Evolutionary conservation across 2,113 vertebrate genomes (phyloP).

Genomic region (Macaca fascicularis): DNA sequence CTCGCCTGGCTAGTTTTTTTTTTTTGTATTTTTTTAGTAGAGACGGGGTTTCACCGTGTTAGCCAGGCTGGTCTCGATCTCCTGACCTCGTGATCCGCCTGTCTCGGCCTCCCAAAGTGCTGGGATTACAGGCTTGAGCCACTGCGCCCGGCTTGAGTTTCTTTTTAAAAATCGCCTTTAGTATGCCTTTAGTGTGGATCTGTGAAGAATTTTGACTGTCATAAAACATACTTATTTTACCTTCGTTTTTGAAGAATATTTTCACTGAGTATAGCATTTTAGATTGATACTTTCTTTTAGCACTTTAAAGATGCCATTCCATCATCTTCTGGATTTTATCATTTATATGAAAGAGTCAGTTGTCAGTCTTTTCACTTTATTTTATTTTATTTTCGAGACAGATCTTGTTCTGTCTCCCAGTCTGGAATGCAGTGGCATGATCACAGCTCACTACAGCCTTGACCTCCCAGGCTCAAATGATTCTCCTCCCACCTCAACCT

Average conservation of each 20-base stretch:
- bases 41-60: too few relatives aligned
- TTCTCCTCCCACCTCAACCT: neutral
- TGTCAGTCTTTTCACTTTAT: neutral
- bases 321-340: conserved; percentile 13
- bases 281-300: neutral
- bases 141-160: neutral
- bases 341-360: neutral
- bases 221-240: neutral
- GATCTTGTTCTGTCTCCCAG: too few relatives aligned
- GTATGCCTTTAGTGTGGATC: neutral
- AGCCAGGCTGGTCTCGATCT: too few relatives aligned
- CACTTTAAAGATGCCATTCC: neutral
- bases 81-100: too few relatives aligned
- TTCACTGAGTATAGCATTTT: neutral
- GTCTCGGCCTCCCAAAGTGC: too few relatives aligned
- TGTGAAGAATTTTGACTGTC: neutral
- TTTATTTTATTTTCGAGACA: too few relatives aligned
- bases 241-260: conserved; percentile 9
- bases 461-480: neutral
- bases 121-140: too few relatives aligned
- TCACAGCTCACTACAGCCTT: neutral
- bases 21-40: too few relatives aligned
- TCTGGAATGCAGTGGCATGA: too few relatives aligned
- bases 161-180: neutral
- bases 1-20: too few relatives aligned